These are phyloP conservation scores for Amphipyra tragopoginis DNA, from an alignment of 2,888 invertebrate genomes.

Conservation along the genomic window DNA sequence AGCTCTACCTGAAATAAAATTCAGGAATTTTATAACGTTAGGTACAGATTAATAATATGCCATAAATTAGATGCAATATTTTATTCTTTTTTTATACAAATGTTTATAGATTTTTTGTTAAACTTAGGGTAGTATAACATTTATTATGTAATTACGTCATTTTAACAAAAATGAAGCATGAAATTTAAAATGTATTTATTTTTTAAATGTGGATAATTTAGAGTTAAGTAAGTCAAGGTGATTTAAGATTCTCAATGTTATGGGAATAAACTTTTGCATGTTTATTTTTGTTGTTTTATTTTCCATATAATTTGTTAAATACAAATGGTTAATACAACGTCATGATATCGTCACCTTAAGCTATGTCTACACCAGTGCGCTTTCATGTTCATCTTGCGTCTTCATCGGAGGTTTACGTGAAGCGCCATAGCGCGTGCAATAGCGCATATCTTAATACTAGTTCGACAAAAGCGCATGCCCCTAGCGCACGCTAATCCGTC, in stretches of 20 bases:
- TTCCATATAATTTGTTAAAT: too few species aligned
- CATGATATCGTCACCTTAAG: too few species aligned
- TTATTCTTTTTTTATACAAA: slow-evolving; percentile 68
- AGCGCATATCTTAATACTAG: too few species aligned
- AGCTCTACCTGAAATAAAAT: slow-evolving; percentile 16
- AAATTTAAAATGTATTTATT: slow-evolving; percentile 57
- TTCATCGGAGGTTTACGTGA: too few species aligned
- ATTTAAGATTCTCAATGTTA: slow-evolving; percentile 54
- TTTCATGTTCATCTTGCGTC: too few species aligned
- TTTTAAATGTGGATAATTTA: slow-evolving; percentile 52
- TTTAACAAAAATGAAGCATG: slow-evolving; percentile 45
- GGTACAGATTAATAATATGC: slow-evolving; percentile 74
- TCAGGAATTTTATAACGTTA: slow-evolving; percentile 21
- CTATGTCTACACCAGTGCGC: too few species aligned
- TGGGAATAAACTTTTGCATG: slow-evolving; percentile 62
- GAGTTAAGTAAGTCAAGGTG: slow-evolving; percentile 45
- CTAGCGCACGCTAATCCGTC: too few species aligned
- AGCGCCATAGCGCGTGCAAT: too few species aligned
- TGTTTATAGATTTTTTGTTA: slow-evolving; percentile 58
- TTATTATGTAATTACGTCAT: slow-evolving; percentile 18
- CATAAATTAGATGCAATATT: slow-evolving; percentile 84
- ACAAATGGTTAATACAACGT: too few species aligned
- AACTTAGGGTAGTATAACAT: slow-evolving; percentile 30
- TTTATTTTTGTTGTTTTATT: slow-evolving; percentile 44
- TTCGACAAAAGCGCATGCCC: too few species aligned